These are phyloP conservation scores for Rhinogobius similis DNA, from an alignment of 2,113 vertebrate species.

Conservation along the genomic window DNA sequence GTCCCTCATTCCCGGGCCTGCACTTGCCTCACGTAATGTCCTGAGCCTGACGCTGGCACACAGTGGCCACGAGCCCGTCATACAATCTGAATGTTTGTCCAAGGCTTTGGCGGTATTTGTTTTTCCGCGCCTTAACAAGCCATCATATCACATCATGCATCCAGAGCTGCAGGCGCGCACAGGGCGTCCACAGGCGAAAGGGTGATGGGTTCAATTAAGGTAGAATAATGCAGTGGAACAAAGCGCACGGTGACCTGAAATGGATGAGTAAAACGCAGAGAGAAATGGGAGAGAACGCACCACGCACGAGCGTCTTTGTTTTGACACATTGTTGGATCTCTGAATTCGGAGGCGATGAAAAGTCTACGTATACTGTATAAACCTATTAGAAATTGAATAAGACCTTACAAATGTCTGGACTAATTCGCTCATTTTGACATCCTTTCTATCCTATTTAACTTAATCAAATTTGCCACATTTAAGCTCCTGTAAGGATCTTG, in stretches of 20 bases:
- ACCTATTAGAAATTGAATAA: slow-evolving; percentile 61
- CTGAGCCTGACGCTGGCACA: slow-evolving; percentile 29
- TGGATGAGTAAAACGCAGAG: slow-evolving; percentile 63
- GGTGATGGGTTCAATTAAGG: slow-evolving; percentile 48
- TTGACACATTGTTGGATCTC: slow-evolving; percentile 53
- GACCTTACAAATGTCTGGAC: slow-evolving; percentile 56
- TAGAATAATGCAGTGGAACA: slow-evolving; percentile 68
- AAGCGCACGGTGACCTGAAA: slow-evolving; percentile 64
- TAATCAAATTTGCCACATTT: slow-evolving; percentile 77
- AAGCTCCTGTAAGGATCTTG: slow-evolving; percentile 64
- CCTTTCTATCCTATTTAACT: slow-evolving; percentile 56
- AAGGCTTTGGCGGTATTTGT: slow-evolving; percentile 63
- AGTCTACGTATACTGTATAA: slow-evolving; percentile 38
- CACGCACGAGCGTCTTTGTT: slow-evolving; percentile 45
- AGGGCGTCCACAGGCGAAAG: slow-evolving; percentile 63
- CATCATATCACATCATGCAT: slow-evolving; percentile 61
- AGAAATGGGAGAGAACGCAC: slow-evolving; percentile 20
- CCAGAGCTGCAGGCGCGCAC: slow-evolving; percentile 48
- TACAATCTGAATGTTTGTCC: slow-evolving; percentile 54
- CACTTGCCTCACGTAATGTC: slow-evolving; percentile 44
- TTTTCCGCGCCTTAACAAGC: slow-evolving; percentile 67
- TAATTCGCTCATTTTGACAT: slow-evolving; percentile 67
- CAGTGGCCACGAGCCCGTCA: slow-evolving; percentile 42
- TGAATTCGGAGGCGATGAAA: slow-evolving; percentile 32
- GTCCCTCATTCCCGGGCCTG: slow-evolving; percentile 34